Evolutionary conservation across 2,888 invertebrate species (phyloP).

Genomic region (Malthinus seriepunctatus): DNA sequence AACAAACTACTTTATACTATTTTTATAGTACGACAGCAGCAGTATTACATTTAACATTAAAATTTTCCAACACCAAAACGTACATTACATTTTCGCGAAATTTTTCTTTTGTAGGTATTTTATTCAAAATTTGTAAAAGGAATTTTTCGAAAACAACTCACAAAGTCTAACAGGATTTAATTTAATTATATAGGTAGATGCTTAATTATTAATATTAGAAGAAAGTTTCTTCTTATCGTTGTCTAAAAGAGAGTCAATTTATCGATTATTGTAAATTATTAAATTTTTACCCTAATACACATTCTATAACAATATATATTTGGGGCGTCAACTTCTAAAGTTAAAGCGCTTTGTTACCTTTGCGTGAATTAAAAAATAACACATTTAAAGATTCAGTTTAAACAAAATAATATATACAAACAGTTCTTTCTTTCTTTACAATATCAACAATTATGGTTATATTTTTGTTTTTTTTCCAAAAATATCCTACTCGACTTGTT

Average conservation of each 20-base stretch:
- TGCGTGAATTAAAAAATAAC: slow-evolving; percentile 15
- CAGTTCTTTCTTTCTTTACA: slow-evolving; percentile 15
- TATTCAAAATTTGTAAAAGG: neutral
- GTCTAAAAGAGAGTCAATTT: slow-evolving; percentile 3
- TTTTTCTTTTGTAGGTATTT: neutral
- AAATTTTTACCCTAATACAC: neutral
- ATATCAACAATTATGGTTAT: slow-evolving; percentile 6
- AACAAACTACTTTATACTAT: slow-evolving; percentile 23
- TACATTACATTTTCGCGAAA: neutral
- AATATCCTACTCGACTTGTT: neutral
- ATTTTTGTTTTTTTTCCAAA: neutral
- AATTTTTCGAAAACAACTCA: neutral
- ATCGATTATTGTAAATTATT: neutral
- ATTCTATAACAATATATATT: too few relatives aligned
- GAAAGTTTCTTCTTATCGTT: slow-evolving; percentile 1
- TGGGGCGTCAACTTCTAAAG: slow-evolving; percentile 5
- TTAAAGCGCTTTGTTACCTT: slow-evolving; percentile 28
- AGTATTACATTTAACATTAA: slow-evolving; percentile 27
- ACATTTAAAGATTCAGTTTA: slow-evolving; percentile 15
- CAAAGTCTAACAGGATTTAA: neutral
- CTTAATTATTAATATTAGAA: neutral
- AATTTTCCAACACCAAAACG: slow-evolving; percentile 25
- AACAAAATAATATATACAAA: slow-evolving; percentile 18
- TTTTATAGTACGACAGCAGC: slow-evolving; percentile 29
- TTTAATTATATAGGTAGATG: too few relatives aligned